These are phyloP conservation scores for Sprattus sprattus DNA, from an alignment of 2,113 vertebrate genomes.

Conservation along the genomic window DNA sequence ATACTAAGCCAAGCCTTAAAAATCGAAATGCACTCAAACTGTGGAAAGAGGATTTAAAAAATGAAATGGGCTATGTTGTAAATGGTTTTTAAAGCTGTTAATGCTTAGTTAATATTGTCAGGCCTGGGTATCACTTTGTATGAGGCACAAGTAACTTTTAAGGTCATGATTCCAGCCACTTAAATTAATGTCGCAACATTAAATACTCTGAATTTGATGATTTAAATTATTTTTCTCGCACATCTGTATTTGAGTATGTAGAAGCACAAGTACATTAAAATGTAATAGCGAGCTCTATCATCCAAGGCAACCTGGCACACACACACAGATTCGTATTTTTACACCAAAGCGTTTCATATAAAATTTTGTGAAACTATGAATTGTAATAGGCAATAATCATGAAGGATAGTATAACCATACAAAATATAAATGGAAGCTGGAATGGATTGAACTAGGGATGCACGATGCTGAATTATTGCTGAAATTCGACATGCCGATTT, in stretches of 20 bases:
- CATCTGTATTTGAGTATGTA: neutral
- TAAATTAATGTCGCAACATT: neutral
- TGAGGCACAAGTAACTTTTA: conserved; percentile 9
- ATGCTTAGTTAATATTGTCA: neutral
- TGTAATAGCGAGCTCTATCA: neutral
- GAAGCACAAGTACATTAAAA: neutral
- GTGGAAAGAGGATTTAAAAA: neutral
- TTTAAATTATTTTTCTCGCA: neutral
- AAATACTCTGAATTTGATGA: neutral
- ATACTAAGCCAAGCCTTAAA: neutral
- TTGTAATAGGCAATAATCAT: neutral
- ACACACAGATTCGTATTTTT: neutral
- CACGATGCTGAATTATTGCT: too few species aligned
- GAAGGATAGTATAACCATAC: neutral
- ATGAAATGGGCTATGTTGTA: neutral
- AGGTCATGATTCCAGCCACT: conserved; percentile 9
- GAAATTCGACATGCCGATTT: too few species aligned
- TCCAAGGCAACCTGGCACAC: neutral
- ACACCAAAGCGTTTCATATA: neutral
- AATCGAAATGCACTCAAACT: neutral
- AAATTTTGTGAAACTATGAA: neutral
- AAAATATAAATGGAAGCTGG: neutral
- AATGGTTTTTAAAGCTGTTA: neutral
- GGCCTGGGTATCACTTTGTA: neutral
- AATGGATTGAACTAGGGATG: neutral